Conservation (phyloP, 1,140 invertebrate genomes). For the Caenorhabditis tropicalis region DNA sequence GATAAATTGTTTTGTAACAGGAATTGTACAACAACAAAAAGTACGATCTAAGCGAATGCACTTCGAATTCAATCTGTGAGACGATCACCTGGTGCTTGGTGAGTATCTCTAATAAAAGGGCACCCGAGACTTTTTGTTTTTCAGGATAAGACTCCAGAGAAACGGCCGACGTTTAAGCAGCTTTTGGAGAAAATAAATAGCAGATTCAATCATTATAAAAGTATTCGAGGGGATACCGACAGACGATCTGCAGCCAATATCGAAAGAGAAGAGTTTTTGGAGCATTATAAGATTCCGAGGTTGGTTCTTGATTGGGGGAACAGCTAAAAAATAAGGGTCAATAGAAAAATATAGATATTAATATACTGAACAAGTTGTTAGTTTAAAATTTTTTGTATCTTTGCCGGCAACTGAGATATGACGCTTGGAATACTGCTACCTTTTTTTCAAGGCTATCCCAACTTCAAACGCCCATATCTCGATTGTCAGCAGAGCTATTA, state of each 20-base stretch:
- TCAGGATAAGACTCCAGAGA: background rate
- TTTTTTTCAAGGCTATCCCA: too few species aligned
- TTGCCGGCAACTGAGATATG: too few species aligned
- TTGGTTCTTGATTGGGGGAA: background rate
- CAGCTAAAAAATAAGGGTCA: too few species aligned
- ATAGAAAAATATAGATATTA: too few species aligned
- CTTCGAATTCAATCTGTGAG: slow-evolving; percentile 12
- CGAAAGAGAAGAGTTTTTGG: slow-evolving; percentile 16
- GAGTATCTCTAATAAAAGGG: background rate
- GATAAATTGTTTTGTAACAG: too few species aligned
- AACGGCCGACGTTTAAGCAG: background rate
- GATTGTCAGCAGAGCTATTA: too few species aligned
- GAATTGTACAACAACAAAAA: slow-evolving; percentile 14
- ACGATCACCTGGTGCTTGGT: slow-evolving; percentile 4
- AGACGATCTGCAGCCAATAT: background rate
- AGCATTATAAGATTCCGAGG: slow-evolving; percentile 18
- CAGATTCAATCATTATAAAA: background rate
- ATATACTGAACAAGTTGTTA: too few species aligned
- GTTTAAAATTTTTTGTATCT: too few species aligned
- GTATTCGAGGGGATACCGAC: background rate
- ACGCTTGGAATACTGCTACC: too few species aligned
- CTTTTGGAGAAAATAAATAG: background rate
- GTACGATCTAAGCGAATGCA: background rate
- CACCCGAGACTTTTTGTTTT: background rate
- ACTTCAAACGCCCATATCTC: too few species aligned